phyloP scores from a whole-genome alignment of 2,888 invertebrate species.

The Macaria notata region DNA sequence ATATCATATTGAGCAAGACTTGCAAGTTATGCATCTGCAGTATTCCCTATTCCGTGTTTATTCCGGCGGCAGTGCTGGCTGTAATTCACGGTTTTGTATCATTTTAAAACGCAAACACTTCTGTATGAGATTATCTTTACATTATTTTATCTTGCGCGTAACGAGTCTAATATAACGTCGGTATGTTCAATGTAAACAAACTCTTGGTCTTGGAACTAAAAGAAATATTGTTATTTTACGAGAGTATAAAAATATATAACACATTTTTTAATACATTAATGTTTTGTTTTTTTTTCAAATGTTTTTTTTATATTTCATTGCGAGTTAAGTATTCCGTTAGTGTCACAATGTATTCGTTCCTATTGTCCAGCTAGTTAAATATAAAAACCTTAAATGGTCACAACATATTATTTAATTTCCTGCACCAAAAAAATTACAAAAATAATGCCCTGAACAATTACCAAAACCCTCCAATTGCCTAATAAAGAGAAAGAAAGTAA shows the following conservation, averaged over 20 bases:
- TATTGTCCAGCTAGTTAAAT: too few species aligned
- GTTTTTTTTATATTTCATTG: too few species aligned
- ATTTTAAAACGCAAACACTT: constrained; percentile 68
- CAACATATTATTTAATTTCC: too few species aligned
- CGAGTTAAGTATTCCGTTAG: too few species aligned
- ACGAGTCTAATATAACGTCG: constrained; percentile 30
- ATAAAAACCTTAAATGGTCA: too few species aligned
- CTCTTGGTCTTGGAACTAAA: constrained; percentile 3
- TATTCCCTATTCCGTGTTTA: constrained; percentile 36
- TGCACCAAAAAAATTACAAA: neutral
- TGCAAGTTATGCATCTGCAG: neutral
- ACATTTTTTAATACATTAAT: neutral
- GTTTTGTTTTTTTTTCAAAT: neutral
- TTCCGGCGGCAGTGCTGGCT: constrained; percentile 52
- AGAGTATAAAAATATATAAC: neutral
- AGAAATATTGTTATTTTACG: neutral
- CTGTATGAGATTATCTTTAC: constrained; percentile 61
- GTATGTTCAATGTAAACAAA: constrained; percentile 20
- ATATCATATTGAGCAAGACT: too few species aligned
- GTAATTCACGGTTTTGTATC: constrained; percentile 76
- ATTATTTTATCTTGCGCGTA: constrained; percentile 56
- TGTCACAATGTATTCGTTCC: too few species aligned
- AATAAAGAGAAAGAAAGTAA: constrained; percentile 37
- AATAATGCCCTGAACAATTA: constrained; percentile 5
- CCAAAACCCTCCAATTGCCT: constrained; percentile 19